A percentile compares a stretch with the other conserved stretches of the same genome.
phyloP scores from a whole-genome alignment of 1,140 invertebrate genomes.

The Daktulosphaira vitifoliae region DNA sequence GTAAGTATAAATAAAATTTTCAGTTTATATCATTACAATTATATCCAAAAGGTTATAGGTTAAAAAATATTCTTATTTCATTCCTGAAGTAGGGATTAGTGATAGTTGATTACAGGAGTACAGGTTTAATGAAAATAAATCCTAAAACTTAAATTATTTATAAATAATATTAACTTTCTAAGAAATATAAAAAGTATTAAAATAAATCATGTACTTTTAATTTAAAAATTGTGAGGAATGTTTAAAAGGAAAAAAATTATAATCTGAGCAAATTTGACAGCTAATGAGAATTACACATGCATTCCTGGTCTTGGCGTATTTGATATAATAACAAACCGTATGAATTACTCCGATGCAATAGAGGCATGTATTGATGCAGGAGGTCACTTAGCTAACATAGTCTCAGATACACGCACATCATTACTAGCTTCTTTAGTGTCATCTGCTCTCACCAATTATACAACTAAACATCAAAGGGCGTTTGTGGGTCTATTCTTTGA shows the following conservation, averaged over 20 bases:
- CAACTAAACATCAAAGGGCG: slow-evolving; percentile 40
- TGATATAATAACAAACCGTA: slow-evolving; percentile 43
- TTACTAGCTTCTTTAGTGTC: slow-evolving; percentile 16
- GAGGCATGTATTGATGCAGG: slow-evolving; percentile 48
- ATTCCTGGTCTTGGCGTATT: slow-evolving; percentile 49
- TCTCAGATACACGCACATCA: slow-evolving; percentile 49
- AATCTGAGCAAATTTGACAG: no score
- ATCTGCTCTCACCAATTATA: slow-evolving; percentile 38
- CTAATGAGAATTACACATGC: slow-evolving; percentile 37
- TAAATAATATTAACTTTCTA: background rate
- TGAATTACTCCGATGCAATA: slow-evolving; percentile 51
- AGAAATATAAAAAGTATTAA: no score
- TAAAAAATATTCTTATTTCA: background rate
- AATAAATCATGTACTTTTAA: no score
- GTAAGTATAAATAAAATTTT: no score
- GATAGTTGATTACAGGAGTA: no score
- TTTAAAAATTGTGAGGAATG: no score
- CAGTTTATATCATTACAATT: no score
- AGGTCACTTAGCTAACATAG: slow-evolving; percentile 51
- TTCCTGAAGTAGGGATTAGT: background rate
- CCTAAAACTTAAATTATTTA: background rate
- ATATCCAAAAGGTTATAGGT: background rate
- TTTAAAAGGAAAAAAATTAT: no score
- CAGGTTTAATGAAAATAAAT: background rate
- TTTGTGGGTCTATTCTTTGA: slow-evolving; percentile 51